Conservation (phyloP, 2,888 invertebrate species). For the Apodemia duryi region DNA sequence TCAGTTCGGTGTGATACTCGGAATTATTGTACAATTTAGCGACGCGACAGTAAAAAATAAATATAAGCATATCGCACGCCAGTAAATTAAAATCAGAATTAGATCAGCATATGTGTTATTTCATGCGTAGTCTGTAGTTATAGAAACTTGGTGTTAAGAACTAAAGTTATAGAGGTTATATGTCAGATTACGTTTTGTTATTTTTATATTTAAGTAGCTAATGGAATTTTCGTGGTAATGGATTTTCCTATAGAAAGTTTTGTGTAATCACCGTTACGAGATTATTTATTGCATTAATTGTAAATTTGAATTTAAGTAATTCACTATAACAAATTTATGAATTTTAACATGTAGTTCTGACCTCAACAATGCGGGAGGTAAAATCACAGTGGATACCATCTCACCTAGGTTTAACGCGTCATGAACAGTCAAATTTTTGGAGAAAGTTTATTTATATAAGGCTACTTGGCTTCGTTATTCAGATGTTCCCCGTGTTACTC, state of each 20-base stretch:
- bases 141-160: slow-evolving; percentile 19
- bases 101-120: slow-evolving; percentile 24
- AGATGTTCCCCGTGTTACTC: too few species aligned
- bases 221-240: not conserved
- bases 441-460: too few species aligned
- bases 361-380: too few species aligned
- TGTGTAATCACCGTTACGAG: not conserved
- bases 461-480: too few species aligned
- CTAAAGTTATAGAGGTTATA: slow-evolving; percentile 36
- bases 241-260: not conserved
- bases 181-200: slow-evolving; percentile 30
- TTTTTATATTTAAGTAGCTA: slow-evolving; percentile 17
- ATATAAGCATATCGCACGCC: slow-evolving; percentile 34
- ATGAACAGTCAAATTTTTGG: too few species aligned
- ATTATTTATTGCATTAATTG: too few species aligned
- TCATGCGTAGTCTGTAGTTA: not conserved
- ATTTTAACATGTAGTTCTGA: too few species aligned
- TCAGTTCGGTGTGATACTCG: not conserved
- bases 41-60: slow-evolving; percentile 37
- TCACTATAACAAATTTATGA: too few species aligned
- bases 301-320: too few species aligned
- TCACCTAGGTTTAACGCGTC: too few species aligned
- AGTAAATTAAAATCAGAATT: slow-evolving; percentile 38
- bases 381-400: too few species aligned
- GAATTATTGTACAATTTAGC: slow-evolving; percentile 18